Percentiles rank a stretch among this genome's conserved stretches.
These are phyloP conservation scores for Stegana nigrithorax DNA, from an alignment of 2,888 invertebrate species.

Conservation along the genomic window DNA sequence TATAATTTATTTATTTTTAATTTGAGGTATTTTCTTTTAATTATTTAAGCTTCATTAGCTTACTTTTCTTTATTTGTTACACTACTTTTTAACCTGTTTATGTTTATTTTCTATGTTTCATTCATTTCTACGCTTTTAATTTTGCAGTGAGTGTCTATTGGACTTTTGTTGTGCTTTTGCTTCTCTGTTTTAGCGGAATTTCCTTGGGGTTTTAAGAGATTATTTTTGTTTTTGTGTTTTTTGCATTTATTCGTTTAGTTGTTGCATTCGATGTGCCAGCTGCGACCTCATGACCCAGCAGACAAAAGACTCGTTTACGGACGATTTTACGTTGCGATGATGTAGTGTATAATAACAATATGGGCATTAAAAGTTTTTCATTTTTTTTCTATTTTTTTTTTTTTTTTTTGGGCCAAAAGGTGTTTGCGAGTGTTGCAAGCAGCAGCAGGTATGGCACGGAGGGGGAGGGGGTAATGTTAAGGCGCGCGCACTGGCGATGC, in stretches of 20 bases:
- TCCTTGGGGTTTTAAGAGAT: constrained; percentile 4
- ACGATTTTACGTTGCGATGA: constrained; percentile 32
- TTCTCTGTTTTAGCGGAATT: constrained; percentile 18
- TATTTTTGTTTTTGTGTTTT: constrained; percentile 6
- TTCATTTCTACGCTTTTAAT: constrained; percentile 20
- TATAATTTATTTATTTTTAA: no score
- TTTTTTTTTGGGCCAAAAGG: constrained; percentile 30
- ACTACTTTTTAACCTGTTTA: no score
- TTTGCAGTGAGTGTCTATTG: no score
- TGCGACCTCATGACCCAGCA: constrained; percentile 48
- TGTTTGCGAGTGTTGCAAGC: constrained; percentile 19
- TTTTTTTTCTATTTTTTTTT: not conserved
- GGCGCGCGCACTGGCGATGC: constrained; percentile 31
- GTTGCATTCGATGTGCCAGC: constrained; percentile 32
- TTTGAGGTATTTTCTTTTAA: no score
- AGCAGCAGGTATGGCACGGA: no score
- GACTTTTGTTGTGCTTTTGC: constrained; percentile 25
- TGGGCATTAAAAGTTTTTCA: not conserved
- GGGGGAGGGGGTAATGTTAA: no score
- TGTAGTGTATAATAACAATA: constrained; percentile 23
- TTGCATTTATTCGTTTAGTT: not conserved
- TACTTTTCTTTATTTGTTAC: no score
- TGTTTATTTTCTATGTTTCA: no score
- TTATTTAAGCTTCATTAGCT: no score
- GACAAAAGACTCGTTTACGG: constrained; percentile 38